Evolutionary conservation across 2,888 invertebrate genomes (phyloP).

Genomic region (Corbicula japonica): DNA sequence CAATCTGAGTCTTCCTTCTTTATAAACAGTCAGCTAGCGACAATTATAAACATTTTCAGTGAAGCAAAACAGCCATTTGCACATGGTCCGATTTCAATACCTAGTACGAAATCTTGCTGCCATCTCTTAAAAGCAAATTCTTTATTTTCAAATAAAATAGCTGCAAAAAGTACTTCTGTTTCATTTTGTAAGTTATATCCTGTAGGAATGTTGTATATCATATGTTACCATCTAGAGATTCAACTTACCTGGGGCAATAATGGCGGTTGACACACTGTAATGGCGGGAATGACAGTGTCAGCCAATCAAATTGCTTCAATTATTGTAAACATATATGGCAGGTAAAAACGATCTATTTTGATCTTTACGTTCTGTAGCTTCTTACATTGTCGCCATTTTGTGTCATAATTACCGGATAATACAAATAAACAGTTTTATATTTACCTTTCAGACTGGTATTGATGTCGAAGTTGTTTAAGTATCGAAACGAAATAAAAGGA

Average conservation of each 20-base stretch:
- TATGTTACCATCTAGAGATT: slow-evolving; percentile 59
- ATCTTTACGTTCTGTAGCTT: slow-evolving; percentile 35
- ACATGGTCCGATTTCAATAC: slow-evolving; percentile 18
- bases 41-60: slow-evolving; percentile 59
- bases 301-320: slow-evolving; percentile 56
- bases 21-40: slow-evolving; percentile 61
- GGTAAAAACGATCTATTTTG: slow-evolving; percentile 56
- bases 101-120: not conserved
- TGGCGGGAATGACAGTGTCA: slow-evolving; percentile 63
- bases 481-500: slow-evolving; percentile 9
- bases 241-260: slow-evolving; percentile 62
- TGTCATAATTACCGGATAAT: slow-evolving; percentile 15
- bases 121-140: not conserved
- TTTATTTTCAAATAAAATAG: not conserved
- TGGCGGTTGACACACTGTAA: slow-evolving; percentile 61
- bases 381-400: slow-evolving; percentile 37
- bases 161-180: slow-evolving; percentile 8
- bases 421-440: slow-evolving; percentile 7
- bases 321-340: slow-evolving; percentile 62
- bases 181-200: slow-evolving; percentile 34
- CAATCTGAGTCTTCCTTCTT: slow-evolving; percentile 42
- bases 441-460: slow-evolving; percentile 23
- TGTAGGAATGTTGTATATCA: slow-evolving; percentile 60
- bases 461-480: slow-evolving; percentile 13
- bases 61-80: slow-evolving; percentile 20